Evolutionary conservation across 2,888 invertebrate species (phyloP).

Genomic region (Yponomeuta evonymella): DNA sequence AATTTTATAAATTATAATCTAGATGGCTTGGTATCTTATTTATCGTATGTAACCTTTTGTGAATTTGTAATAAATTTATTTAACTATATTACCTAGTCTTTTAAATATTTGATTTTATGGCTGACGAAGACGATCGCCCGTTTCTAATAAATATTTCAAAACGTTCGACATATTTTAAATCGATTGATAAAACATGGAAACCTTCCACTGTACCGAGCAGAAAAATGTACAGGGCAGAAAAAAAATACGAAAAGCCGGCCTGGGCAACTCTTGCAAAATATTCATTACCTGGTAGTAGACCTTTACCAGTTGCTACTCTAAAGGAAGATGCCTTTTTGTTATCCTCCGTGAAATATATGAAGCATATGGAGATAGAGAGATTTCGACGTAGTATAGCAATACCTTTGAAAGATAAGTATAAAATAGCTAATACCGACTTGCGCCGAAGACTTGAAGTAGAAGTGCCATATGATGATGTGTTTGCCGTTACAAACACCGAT

Average conservation of each 20-base stretch:
- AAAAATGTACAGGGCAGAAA: neutral
- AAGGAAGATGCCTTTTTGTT: constrained; percentile 41
- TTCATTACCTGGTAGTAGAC: constrained; percentile 32
- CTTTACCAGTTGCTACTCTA: constrained; percentile 32
- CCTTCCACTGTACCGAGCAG: constrained; percentile 19
- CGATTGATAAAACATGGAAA: neutral
- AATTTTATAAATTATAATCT: constrained; percentile 25
- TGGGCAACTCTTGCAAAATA: constrained; percentile 30
- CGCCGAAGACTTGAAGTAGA: constrained; percentile 36
- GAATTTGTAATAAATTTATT: neutral
- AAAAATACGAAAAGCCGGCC: constrained; percentile 20
- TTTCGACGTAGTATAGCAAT: constrained; percentile 35
- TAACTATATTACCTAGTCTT: neutral
- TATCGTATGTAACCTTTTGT: neutral
- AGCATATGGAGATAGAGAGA: constrained; percentile 35
- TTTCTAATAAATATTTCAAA: constrained; percentile 38
- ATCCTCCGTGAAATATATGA: constrained; percentile 43
- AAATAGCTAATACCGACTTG: constrained; percentile 40
- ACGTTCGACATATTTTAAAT: constrained; percentile 24
- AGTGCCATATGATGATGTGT: constrained; percentile 35
- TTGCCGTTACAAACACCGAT: constrained; percentile 43
- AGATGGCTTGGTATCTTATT: constrained; percentile 29
- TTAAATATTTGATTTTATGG: constrained; percentile 22
- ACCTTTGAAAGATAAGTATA: constrained; percentile 41
- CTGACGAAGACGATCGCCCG: constrained; percentile 33